These are phyloP conservation scores for Synchiropus splendidus DNA, from an alignment of 2,113 vertebrate genomes.

Conservation along the genomic window DNA sequence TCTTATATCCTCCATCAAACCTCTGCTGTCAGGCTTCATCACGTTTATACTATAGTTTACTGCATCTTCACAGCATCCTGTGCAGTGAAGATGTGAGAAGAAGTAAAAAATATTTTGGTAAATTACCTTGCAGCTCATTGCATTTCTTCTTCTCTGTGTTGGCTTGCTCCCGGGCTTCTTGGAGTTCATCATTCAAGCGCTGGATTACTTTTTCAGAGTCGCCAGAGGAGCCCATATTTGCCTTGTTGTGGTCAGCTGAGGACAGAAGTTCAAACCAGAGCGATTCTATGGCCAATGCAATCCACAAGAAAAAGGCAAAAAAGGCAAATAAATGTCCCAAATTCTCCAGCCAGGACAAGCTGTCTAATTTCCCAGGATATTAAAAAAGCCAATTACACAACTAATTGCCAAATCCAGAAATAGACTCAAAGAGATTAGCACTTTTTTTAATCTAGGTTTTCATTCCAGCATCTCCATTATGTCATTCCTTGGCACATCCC, in stretches of 20 bases:
- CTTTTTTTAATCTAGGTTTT: slow-evolving; percentile 22
- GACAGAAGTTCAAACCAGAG: slow-evolving; percentile 2
- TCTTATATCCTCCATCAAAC: neutral
- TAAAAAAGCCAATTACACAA: slow-evolving; percentile 56
- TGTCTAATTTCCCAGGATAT: slow-evolving; percentile 63
- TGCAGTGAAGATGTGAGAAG: too few species aligned
- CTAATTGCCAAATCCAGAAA: slow-evolving; percentile 61
- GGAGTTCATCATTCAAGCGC: slow-evolving; percentile 81
- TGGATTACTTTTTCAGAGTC: slow-evolving; percentile 87
- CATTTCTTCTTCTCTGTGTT: slow-evolving; percentile 83
- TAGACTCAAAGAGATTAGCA: slow-evolving; percentile 21
- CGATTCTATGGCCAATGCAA: neutral
- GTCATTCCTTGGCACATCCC: slow-evolving; percentile 3
- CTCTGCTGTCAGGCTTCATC: too few species aligned
- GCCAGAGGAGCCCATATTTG: slow-evolving; percentile 73
- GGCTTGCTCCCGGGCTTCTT: slow-evolving; percentile 82
- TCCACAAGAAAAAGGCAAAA: neutral
- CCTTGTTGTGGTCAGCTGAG: slow-evolving; percentile 81
- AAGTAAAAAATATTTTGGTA: too few species aligned
- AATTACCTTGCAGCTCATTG: slow-evolving; percentile 87
- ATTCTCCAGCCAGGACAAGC: slow-evolving; percentile 49
- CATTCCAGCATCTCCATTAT: slow-evolving; percentile 20
- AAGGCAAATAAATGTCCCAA: slow-evolving; percentile 18
- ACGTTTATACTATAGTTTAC: too few species aligned
- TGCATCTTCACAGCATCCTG: too few species aligned